Evolutionary conservation across 2,888 invertebrate species (phyloP), one percentile per base, ranked within the genome.

Genomic region (Teinopalpus imperialis): DNA sequence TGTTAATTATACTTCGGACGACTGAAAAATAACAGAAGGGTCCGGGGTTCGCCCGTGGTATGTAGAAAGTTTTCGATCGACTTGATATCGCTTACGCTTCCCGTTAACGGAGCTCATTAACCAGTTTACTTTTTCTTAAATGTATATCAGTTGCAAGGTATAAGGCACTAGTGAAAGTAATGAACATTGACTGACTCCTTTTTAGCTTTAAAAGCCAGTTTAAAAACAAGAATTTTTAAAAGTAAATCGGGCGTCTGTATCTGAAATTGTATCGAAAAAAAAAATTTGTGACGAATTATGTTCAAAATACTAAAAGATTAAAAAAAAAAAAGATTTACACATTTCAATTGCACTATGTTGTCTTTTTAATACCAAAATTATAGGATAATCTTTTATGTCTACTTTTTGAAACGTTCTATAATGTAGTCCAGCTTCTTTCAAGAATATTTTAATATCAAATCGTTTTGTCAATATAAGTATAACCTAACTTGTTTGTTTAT

Each of bases 81-180:
- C 39, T 45, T 27, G 39, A 34, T 40, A 40, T 27, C 10, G 39
- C 26, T 27, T 32, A 14, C 37, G 18, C n/a, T 29, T 21, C 9
- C 32, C 20, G 45, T 31, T 32, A 45, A 45, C 39, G 26, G 27
- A 21, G 39, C 40, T 45, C 26, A 45, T 45, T 45, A 45, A 45
- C 45, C 45, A 45, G 45, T 45, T 45, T 40, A 45, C 34, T 45
- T 40, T 45, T 45, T 45, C 45, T 45, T 39, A 40, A 45, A 45
- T 37, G 26, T 44, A 39, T 39, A 37, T 20, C 44, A 26, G 20
- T 34, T 12, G 24, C 23, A 12, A 30, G 9, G 21, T 43, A 35
- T 21, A 31, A 9, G 30, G 5, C 16, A 24, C 24, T 18, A 44
- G 43, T 44, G 43, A 44, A 44, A 44, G 43, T 44, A 10, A 20